These are phyloP conservation scores for Mechanitis mazaeus DNA, from an alignment of 2,888 invertebrate species.

Conservation along the genomic window DNA sequence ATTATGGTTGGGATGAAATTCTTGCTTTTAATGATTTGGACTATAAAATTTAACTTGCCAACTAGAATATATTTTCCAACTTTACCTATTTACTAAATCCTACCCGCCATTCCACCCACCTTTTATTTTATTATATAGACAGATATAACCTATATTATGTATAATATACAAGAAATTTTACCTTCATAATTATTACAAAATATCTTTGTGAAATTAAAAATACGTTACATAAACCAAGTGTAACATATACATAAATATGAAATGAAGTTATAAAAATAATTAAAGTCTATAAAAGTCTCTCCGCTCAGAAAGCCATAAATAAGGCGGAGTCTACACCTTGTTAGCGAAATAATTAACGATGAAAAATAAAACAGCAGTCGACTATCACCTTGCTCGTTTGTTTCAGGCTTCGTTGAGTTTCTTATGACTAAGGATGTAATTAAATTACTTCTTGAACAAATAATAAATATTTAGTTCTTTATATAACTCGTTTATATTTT, in stretches of 20 bases:
- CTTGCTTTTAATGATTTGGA: not conserved
- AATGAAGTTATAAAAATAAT: not conserved
- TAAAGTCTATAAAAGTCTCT: slow-evolving; percentile 32
- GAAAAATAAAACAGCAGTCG: slow-evolving; percentile 59
- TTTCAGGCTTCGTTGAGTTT: slow-evolving; percentile 1
- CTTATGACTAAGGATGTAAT: not conserved
- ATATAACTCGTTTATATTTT: not conserved
- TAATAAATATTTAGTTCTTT: not conserved
- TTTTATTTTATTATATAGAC: no score
- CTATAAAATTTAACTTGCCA: not conserved
- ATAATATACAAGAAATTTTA: no score
- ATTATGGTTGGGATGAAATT: slow-evolving; percentile 1
- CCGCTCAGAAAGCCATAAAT: slow-evolving; percentile 68
- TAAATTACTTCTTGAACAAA: not conserved
- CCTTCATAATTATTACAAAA: no score
- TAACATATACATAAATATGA: not conserved
- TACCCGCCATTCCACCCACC: no score
- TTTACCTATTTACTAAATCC: no score
- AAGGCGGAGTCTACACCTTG: slow-evolving; percentile 73
- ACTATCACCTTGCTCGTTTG: slow-evolving; percentile 18
- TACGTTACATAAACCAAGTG: not conserved
- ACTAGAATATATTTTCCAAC: not conserved
- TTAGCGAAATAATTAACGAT: slow-evolving; percentile 74
- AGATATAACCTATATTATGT: no score
- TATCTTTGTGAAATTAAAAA: no score